Evolutionary conservation across 2,888 invertebrate genomes (phyloP), one percentile per base, ranked within the genome.

Genomic region (Quadroppia sp.): DNA sequence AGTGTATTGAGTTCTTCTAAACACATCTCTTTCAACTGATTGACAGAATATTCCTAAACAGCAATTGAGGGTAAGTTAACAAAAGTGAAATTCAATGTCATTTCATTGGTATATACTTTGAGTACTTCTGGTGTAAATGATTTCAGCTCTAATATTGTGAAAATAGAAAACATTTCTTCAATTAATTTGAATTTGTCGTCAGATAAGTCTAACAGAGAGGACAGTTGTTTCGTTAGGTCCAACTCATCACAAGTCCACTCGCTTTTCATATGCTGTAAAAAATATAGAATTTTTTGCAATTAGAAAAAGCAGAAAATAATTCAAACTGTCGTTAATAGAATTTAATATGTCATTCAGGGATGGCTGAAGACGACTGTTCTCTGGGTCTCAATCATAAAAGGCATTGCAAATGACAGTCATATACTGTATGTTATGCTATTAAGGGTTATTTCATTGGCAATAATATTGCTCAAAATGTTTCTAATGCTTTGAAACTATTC

Each of bases 321-420:
- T 9, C 17, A 2, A 59, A 67, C 36, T 40, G 67, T 40, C 67
- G 40, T 67, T 67, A 67, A 67, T 40, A 40, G 67, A 6, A 67
- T 67, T 20, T 67, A 67, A 67, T 67, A 40, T 67, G 67, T 67
- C 67, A 67, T 67, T 67, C 40, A 40, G n/a, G 67, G 67, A 15
- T 67, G 40, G 67, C 36, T 67, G 36, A 67, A 67, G 67, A 64
- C 28, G n/a, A 36, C 53, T 32, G 36, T 67, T 36, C 28, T 13
- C 17, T n/a, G 23, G 20, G 23, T 67, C 23, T 67, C 67, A 67
- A 67, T 67, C 40, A 67, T 67, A 36, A 36, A 67, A 32, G 28
- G 20, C 67, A 40, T 67, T 67, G 67, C 67, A 67, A 42, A 67
- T 67, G 67, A 67, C 67, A 67, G n/a, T 23, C 67, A 67, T 67